Evolutionary conservation across 2,888 invertebrate genomes (phyloP).

Genomic region (Atethmia centrago): DNA sequence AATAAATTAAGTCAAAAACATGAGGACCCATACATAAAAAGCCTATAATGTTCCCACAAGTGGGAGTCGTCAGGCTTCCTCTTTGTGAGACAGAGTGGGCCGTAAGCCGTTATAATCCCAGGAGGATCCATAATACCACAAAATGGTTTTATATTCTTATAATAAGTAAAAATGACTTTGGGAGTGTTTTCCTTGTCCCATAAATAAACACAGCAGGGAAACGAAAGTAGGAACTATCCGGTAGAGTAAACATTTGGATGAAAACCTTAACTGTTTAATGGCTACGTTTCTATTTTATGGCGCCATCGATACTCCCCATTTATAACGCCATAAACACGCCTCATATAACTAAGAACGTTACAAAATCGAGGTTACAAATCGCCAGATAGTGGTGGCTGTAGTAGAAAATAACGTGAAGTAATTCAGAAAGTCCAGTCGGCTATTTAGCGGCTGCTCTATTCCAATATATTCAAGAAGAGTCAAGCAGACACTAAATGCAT

Average conservation of each 20-base stretch:
- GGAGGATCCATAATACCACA: not conserved
- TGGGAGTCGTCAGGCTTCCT: not conserved
- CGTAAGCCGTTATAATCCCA: not conserved
- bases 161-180: not conserved
- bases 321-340: conserved; percentile 35
- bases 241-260: conserved; percentile 35
- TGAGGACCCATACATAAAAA: not conserved
- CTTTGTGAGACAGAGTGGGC: not conserved
- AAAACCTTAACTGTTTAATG: conserved; percentile 39
- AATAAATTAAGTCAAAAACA: too few relatives aligned
- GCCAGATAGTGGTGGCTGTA: conserved; percentile 22
- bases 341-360: conserved; percentile 30
- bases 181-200: not conserved
- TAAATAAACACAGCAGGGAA: conserved; percentile 25
- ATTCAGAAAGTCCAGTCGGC: conserved; percentile 2
- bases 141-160: not conserved
- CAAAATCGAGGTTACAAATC: conserved; percentile 33
- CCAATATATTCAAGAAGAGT: not conserved
- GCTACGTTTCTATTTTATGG: conserved; percentile 37
- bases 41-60: not conserved
- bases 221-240: conserved; percentile 10
- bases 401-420: not conserved
- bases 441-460: not conserved
- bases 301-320: conserved; percentile 40
- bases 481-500: too few relatives aligned